Evolutionary conservation across 2,888 invertebrate genomes (phyloP), one percentile per base, ranked within the genome.

Genomic region (Didymodactylos carnosus): DNA sequence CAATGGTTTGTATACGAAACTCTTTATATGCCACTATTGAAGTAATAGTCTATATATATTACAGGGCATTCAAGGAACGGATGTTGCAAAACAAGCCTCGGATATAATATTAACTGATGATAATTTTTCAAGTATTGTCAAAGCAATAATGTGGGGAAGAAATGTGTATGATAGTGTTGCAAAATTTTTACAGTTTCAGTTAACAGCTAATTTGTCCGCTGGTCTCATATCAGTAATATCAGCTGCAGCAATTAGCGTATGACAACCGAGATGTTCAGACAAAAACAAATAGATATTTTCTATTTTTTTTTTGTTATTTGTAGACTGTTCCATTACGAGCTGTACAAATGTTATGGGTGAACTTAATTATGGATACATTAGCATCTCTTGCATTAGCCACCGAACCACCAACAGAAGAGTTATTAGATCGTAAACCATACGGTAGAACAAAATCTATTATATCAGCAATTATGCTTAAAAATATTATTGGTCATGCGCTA

Each of bases 291-390:
- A 27, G 4, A 27, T 53, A 16, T 53, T 23, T 6, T 23, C 23
- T 6, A 23, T 53, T 46, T 70, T 6, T 39, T 39, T 19, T 70
- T n/a, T n/a, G n/a, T n/a, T n/a, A n/a, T n/a, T 40, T 70, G 0
- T 40, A 39, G 40, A 70, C 23, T 40, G 69, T 74, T 27, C 95
- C 95, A 76, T 88, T 95, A 76, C 94, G 92, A 89, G 97, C 95
- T 80, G 94, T 97, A 78, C 95, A 97, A 89, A 97, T 97, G 97
- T 88, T 97, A 82, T 97, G 97, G 97, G 95, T 97, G 79, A 97
- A 97, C 85, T 87, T 97, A 77, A 97, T 97, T 81, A 97, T 97
- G 97, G 95, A 97, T 88, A 97, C 95, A 73, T 86, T 97, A 78
- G 97, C 97, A 77, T 95, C 95, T 0, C 87, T 97, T 79, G 97